Base-by-base conservation (phyloP, 2,797 vertebrate genomes). In the Ptychobarbus kaznakovi region DNA sequence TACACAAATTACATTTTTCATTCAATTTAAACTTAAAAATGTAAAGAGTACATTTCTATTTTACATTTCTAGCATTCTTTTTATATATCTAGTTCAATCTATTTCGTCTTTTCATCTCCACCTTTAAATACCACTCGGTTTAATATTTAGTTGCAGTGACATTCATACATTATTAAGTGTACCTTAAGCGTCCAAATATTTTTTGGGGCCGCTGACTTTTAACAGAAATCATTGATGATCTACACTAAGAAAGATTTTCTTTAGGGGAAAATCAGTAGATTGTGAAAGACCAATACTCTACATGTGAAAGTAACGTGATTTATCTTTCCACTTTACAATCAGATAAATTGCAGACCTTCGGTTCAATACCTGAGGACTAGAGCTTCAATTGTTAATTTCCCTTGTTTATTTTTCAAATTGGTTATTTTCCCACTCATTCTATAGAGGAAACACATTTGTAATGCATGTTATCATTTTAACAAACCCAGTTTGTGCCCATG, bases 341-440 rank as follows among this genome's bases (percentile, higher is more conserved):
- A 93, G 92, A 93, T 90, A 91, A 92, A 91, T 89, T 89, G 92
- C 91, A 92, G 90, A 92, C 84, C 81, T 91, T 86, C 91, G 91
- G 95, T 95, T 94, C 92, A 94, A 94, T 93, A 91, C 92, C 89
- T 91, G 87, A 90, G 87, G 76, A 88, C 88, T 92, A 28, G 35
- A 40, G 92, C 86, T 88, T 92, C 89, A 91, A 13, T 65, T 25
- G 42, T 51, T 38, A 65, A 75, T 65, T 75, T 58, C n/a, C 28
- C 28, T 74, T 74, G 56, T 46, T 61, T 49, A 49, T 9, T 10
- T 49, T 3, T 66, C 63, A 66, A 18, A 66, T 66, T 35, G 28
- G 28, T 66, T 66, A 66, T 66, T 9, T 35, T 66, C 28, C 28
- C 35, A 18, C 40, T 75, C 10, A 28, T 76, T 76, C 32, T 4